phyloP scores from a whole-genome alignment of 2,797 vertebrate species.

The Hydrophis major region DNA sequence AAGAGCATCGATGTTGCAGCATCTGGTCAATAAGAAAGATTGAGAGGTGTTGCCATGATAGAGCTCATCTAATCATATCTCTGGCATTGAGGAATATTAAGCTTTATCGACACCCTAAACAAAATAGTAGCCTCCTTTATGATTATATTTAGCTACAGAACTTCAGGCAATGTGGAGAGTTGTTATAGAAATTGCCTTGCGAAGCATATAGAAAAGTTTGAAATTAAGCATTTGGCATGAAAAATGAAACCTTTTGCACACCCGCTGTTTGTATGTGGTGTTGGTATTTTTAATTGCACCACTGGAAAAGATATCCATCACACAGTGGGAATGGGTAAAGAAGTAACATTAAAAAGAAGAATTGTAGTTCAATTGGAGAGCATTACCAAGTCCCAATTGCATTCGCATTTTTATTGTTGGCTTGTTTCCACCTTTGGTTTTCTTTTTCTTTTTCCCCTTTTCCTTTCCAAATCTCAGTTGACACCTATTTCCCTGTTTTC shows the following conservation, averaged over 20 bases:
- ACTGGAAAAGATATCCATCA: background rate
- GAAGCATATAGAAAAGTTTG: background rate
- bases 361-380: no score
- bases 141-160: background rate
- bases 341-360: background rate
- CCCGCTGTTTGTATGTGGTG: background rate
- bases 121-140: slow-evolving; percentile 17
- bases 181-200: slow-evolving; percentile 37
- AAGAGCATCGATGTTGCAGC: background rate
- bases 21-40: background rate
- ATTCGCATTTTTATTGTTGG: background rate
- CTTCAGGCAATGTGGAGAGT: slow-evolving; percentile 12
- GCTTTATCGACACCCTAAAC: slow-evolving; percentile 29
- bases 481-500: background rate
- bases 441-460: background rate
- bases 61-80: slow-evolving; percentile 31
- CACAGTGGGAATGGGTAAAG: background rate
- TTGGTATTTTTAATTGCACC: background rate
- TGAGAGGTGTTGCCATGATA: background rate
- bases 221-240: slow-evolving; percentile 13
- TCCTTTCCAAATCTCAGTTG: no score
- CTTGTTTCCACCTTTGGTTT: background rate
- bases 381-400: background rate
- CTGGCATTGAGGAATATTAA: background rate
- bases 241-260: background rate